Evolutionary conservation across 1,140 invertebrate species (phyloP), one percentile per base, ranked within the genome.

Genomic region (Sinella curviseta): DNA sequence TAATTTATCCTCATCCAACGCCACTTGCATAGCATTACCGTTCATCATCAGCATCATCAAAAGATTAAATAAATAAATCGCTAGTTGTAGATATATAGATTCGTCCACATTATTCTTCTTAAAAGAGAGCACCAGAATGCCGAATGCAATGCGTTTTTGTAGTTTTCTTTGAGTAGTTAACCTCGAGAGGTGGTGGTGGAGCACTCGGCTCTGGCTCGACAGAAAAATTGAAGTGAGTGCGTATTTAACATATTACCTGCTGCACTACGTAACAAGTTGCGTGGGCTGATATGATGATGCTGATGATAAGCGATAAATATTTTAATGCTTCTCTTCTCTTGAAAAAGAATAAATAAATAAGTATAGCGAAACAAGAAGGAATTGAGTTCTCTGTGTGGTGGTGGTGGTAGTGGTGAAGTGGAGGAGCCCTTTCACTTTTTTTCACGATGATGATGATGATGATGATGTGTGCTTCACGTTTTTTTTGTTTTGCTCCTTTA

Each of bases 381-480:
- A 65, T 65, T 8, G 57, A 48, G 20, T 48, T 12, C 39, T 26
- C 24, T 17, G 26, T 8, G 24, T 4, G 24, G 3, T 12, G 24
- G 14, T 8, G 8, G 57, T 26, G 24, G 4, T 65, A 20, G 14
- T 17, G 57, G 16, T 65, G 57, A n/a, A 65, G 57, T 65, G 14
- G 26, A n/a, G 57, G 24, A 65, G 24, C 57, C 57, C 57, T 65
- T 65, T 65, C 57, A 65, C 57, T 65, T 65, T 65, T 65, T 65
- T 26, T 4, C 24, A n/a, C 57, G 57, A 4, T 26, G 57, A 26
- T 4, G 57, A 17, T 4, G 57, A 17, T n/a, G 57, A 65, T 65
- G 4, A 65, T 65, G 57, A 65, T 65, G 57, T n/a, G 8, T 48
- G 39, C 39, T 48, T n/a, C 39, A 48, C 39, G 39, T 48, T 48